Percentiles rank a stretch among this genome's conserved stretches.
These are phyloP conservation scores for Pectinophora gossypiella DNA, from an alignment of 1,140 invertebrate species.

Conservation along the genomic window DNA sequence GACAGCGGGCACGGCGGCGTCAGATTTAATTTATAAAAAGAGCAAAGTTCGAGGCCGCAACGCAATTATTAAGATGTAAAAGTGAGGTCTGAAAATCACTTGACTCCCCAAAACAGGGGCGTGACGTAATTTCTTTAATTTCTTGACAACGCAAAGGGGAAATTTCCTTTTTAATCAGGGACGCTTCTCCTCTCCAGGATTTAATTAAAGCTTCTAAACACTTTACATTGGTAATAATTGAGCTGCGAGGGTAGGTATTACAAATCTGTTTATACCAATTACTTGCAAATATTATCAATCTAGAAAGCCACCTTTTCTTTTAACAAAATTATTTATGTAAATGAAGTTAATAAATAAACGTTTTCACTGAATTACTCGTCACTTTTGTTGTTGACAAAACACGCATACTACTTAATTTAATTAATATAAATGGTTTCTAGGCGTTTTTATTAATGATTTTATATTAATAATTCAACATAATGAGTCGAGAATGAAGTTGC, in stretches of 20 bases:
- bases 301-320: too few species aligned
- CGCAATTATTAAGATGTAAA: slow-evolving; percentile 1
- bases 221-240: slow-evolving; percentile 55
- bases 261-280: slow-evolving; percentile 37
- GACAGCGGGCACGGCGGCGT: background rate
- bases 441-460: too few species aligned
- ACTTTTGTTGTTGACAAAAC: too few species aligned
- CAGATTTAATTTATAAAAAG: background rate
- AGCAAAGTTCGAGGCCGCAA: slow-evolving; percentile 2
- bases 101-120: slow-evolving; percentile 5
- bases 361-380: too few species aligned
- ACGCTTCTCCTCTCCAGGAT: slow-evolving; percentile 33
- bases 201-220: slow-evolving; percentile 54
- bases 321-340: too few species aligned
- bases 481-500: too few species aligned
- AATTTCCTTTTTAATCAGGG: slow-evolving; percentile 51
- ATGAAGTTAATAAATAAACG: too few species aligned
- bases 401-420: too few species aligned
- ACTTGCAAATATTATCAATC: slow-evolving; percentile 28
- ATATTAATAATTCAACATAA: too few species aligned
- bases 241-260: slow-evolving; percentile 28
- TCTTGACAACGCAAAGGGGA: slow-evolving; percentile 21
- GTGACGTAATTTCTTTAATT: slow-evolving; percentile 44
- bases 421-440: too few species aligned
- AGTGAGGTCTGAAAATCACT: slow-evolving; percentile 16